Evolutionary conservation across 2,888 invertebrate species (phyloP).

Genomic region (Eurytoma californica): DNA sequence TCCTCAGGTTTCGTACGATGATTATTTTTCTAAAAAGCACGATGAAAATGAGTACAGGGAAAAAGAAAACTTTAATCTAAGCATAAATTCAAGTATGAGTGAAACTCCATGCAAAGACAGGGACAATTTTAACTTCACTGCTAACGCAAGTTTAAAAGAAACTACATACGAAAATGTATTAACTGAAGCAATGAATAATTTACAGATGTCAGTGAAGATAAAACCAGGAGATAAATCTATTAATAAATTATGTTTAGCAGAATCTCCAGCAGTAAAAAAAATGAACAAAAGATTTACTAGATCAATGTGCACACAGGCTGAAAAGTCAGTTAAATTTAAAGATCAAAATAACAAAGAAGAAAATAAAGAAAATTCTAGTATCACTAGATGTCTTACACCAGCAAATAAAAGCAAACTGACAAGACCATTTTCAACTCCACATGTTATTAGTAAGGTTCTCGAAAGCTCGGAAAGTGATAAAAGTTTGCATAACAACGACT

Average conservation of each 20-base stretch:
- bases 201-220: constrained; percentile 59
- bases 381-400: background rate
- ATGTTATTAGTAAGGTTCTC: background rate
- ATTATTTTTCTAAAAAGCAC: constrained; percentile 62
- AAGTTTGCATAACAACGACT: background rate
- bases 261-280: constrained; percentile 56
- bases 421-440: too few species aligned
- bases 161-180: constrained; percentile 61
- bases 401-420: too few species aligned
- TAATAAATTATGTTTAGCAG: constrained; percentile 52
- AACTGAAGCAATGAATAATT: constrained; percentile 59
- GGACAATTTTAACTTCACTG: constrained; percentile 33
- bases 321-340: constrained; percentile 4
- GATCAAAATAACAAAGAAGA: constrained; percentile 24
- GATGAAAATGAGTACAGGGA: constrained; percentile 52
- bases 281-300: constrained; percentile 56
- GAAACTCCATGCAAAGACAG: constrained; percentile 22
- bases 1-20: constrained; percentile 60
- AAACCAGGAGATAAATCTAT: constrained; percentile 41
- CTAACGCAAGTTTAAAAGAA: constrained; percentile 40
- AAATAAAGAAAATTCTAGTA: constrained; percentile 34
- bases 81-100: constrained; percentile 22
- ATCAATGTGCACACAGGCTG: constrained; percentile 54
- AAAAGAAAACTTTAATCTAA: constrained; percentile 24
- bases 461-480: constrained; percentile 7